Evolutionary conservation across 2,797 vertebrate genomes (phyloP), one percentile per base, ranked within the genome.

Genomic region (Eulemur albifrons): DNA sequence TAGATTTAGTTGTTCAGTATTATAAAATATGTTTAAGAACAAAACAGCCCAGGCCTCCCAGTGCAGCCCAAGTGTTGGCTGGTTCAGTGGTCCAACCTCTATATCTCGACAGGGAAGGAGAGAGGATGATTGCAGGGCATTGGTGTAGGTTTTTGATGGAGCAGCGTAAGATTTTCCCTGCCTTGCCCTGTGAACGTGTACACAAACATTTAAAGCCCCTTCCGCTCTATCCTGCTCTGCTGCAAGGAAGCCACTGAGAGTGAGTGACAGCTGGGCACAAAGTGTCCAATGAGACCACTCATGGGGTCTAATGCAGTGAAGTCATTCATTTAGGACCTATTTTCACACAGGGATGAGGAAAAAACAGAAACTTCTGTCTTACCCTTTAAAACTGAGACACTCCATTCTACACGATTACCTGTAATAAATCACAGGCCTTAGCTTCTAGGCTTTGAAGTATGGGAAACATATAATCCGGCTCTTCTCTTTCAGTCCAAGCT

Each of bases 21-120:
- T 97, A 90, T 61, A 97, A 86, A 98, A 97, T 97, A 93, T 96
- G 76, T 95, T 95, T 97, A 81, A 97, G 91, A 97, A 97, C 97
- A 95, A 94, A 89, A 79, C 63, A 90, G 65, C 57, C 85, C 93
- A 97, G 95, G 93, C 92, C 48, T 54, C 27, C 23, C 0, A 82
- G 92, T 67, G 61, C 73, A 94, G 76, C 86, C 76, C 91, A 67
- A 63, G 30, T 75, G 52, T 73, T 67, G 69, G 72, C 81, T 97
- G 95, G 81, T 86, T 48, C 82, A 88, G 75, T 11, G 80, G 83
- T 88, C 90, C 21, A 20, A 79, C 80, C 57, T 90, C 90, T 96
- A 57, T 18, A 67, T 76, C 48, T 96, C 84, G 82, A 82, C 40
- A 91, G 54, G 85, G 61, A 61, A 92, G 59, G 25, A 75, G 32